Conservation (phyloP, 2,888 invertebrate species). For the Allacma fusca region DNA sequence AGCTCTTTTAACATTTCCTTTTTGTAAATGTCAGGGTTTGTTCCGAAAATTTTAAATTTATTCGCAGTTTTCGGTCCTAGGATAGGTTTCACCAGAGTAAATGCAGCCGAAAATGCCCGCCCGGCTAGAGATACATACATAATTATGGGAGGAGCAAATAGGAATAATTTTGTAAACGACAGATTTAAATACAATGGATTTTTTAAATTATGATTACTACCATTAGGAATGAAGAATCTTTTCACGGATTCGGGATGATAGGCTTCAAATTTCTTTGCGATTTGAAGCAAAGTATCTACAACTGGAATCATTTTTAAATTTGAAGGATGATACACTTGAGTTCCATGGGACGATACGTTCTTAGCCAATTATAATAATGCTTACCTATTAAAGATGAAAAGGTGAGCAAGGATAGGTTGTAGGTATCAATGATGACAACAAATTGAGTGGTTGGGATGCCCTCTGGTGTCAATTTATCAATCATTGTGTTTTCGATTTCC, state of each 20-base stretch:
- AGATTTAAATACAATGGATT: too few relatives aligned
- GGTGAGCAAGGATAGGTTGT: neutral
- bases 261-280: neutral
- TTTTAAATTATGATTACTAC: neutral
- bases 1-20: neutral
- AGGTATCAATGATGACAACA: neutral
- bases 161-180: too few relatives aligned
- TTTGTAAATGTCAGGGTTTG: neutral
- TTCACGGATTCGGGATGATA: neutral
- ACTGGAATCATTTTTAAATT: neutral
- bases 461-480: neutral
- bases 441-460: neutral
- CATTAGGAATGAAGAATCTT: neutral
- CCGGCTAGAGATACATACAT: neutral
- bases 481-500: neutral
- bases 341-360: neutral
- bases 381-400: neutral
- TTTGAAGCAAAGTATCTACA: neutral
- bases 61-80: constrained; percentile 28
- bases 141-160: too few relatives aligned
- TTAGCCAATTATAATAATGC: neutral
- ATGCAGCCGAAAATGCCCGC: constrained; percentile 26
- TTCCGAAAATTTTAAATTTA: constrained; percentile 30
- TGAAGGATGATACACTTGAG: neutral
- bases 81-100: constrained; percentile 38